phyloP scores from a whole-genome alignment of 2,888 invertebrate genomes.

The Sphinx pinastri region DNA sequence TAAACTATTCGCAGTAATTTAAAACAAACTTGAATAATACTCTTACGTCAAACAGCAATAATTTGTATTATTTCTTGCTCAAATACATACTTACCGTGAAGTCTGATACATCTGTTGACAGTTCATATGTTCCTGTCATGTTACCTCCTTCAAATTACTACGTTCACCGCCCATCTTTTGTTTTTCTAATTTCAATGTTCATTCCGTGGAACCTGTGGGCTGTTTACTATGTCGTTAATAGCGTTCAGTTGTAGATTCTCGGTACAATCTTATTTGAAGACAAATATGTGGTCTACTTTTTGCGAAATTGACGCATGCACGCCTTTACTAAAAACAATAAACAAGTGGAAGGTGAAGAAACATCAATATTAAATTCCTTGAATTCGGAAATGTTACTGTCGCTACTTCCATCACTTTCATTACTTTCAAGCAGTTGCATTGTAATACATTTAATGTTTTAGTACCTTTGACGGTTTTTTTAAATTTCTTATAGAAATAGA shows the following conservation, averaged over 20 bases:
- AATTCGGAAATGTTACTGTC: too few species aligned
- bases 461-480: too few species aligned
- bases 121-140: slow-evolving; percentile 35
- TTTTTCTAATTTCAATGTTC: slow-evolving; percentile 12
- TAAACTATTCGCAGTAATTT: slow-evolving; percentile 6
- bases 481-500: too few species aligned
- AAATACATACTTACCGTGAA: background rate
- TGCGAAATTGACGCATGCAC: too few species aligned
- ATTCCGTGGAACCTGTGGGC: background rate
- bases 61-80: background rate
- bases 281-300: background rate
- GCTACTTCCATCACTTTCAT: too few species aligned
- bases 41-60: background rate
- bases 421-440: too few species aligned
- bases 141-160: slow-evolving; percentile 25
- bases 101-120: slow-evolving; percentile 38
- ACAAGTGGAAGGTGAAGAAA: too few species aligned
- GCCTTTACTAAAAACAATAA: background rate
- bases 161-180: slow-evolving; percentile 7
- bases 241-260: background rate
- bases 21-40: background rate
- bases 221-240: background rate
- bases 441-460: too few species aligned
- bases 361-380: too few species aligned
- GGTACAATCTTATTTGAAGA: background rate